Evolutionary conservation across 2,888 invertebrate genomes (phyloP), one percentile per base, ranked within the genome.

Genomic region (Bursaphelenchus okinawaensis): DNA sequence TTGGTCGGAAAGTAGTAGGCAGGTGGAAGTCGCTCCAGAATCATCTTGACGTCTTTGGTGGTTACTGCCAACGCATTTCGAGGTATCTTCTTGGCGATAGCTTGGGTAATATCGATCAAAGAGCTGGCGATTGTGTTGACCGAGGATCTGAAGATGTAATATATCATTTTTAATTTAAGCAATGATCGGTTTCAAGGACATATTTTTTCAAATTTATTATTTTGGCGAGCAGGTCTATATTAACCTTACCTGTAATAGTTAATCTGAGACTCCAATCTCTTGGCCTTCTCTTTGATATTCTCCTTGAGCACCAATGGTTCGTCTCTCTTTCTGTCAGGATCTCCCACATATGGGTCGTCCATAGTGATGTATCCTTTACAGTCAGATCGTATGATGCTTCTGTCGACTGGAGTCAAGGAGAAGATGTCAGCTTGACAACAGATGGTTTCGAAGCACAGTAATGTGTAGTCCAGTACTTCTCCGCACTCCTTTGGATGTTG

Each of bases 391-490:
- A 59, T 55, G 9, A n/a, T 57, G 12, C n/a, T 12, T 19, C 61
- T 22, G 16, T 61, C 55, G 23, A 61, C 55, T n/a, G 59, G 58
- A 55, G 57, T 27, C 55, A 61, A 27, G 4, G n/a, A 20, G 61
- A 61, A 61, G 4, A 61, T 57, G 61, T 61, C 61, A 4, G 61
- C 61, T 24, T 61, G 61, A 19, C 27, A 20, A 27, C 61, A 61
- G 20, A 61, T 22, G 24, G 61, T 24, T 26, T 61, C 61, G 20
- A 61, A 61, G 20, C 23, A 60, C 12, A 52, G 8, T 22, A 61
- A 16, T 9, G 61, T 27, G 26, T 61, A 59, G 12, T n/a, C 20
- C 26, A 61, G 27, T 8, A 60, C 59, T 20, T 60, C 60, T 3
- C 19, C 19, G 27, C 52, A 61, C 16, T 61, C 24, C 24, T 23